These are phyloP conservation scores for Tachysurus fulvidraco DNA, from an alignment of 2,113 vertebrate species.

Conservation along the genomic window DNA sequence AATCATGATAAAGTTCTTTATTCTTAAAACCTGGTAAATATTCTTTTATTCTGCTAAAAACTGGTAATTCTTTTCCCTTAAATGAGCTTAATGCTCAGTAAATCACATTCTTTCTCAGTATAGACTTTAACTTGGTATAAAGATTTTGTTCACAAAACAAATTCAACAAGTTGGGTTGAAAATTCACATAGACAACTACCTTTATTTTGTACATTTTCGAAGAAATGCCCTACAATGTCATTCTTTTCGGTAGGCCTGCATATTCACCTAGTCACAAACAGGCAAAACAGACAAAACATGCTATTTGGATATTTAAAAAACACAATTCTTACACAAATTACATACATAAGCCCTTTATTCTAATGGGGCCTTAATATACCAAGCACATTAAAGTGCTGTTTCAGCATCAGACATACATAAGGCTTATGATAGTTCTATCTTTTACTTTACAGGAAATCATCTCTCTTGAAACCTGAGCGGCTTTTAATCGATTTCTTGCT, in stretches of 20 bases:
- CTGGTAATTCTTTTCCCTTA: too few relatives aligned
- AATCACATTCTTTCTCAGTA: neutral
- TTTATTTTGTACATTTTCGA: neutral
- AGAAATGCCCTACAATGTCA: neutral
- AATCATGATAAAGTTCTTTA: neutral
- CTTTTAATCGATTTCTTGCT: constrained; percentile 36
- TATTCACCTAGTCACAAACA: neutral
- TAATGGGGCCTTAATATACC: neutral
- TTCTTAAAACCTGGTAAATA: neutral
- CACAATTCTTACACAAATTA: neutral
- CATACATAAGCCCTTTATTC: neutral
- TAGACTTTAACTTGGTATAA: neutral
- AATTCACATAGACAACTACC: neutral
- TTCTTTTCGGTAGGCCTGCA: neutral
- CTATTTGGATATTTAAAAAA: neutral
- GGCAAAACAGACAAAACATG: neutral
- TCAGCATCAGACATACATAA: neutral
- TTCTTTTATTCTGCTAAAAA: too few relatives aligned
- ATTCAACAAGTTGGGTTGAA: too few relatives aligned
- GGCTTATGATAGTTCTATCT: constrained; percentile 11
- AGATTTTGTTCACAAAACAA: neutral
- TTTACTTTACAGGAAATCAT: constrained; percentile 26
- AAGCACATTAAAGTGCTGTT: neutral
- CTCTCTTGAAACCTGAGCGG: constrained; percentile 38
- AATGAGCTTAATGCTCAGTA: neutral